Percentiles rank a stretch among this genome's conserved stretches.
Conservation (phyloP, 2,113 vertebrate species). For the Daboia siamensis region DNA sequence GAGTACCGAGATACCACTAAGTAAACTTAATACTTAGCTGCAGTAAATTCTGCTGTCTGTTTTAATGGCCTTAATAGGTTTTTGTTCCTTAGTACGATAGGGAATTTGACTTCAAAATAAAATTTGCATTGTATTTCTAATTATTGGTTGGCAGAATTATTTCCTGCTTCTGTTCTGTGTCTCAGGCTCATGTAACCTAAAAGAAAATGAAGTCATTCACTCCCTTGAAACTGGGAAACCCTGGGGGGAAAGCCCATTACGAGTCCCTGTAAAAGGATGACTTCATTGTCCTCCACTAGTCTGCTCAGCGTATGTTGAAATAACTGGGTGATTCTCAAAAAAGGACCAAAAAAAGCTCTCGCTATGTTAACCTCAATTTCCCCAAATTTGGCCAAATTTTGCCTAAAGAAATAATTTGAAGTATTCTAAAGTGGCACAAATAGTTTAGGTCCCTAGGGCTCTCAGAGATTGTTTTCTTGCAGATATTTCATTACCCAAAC, state of each 20-base stretch:
- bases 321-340: neutral
- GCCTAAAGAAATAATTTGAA: neutral
- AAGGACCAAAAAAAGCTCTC: neutral
- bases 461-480: neutral
- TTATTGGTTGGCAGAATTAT: neutral
- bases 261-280: neutral
- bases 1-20: neutral
- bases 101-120: neutral
- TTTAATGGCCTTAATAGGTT: neutral
- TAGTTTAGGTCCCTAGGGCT: neutral
- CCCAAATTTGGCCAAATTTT: neutral
- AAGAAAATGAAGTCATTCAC: neutral
- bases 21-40: neutral
- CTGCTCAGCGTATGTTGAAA: neutral
- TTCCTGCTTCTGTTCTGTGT: neutral
- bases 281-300: neutral
- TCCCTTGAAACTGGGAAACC: neutral
- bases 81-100: neutral
- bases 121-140: neutral
- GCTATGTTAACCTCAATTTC: neutral
- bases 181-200: neutral
- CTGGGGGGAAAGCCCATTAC: slow-evolving; percentile 6
- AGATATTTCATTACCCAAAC: neutral
- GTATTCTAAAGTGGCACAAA: neutral
- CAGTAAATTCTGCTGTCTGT: neutral